Evolutionary conservation across 2,113 vertebrate genomes (phyloP), one percentile per base, ranked within the genome.

Genomic region (Bettongia penicillata): DNA sequence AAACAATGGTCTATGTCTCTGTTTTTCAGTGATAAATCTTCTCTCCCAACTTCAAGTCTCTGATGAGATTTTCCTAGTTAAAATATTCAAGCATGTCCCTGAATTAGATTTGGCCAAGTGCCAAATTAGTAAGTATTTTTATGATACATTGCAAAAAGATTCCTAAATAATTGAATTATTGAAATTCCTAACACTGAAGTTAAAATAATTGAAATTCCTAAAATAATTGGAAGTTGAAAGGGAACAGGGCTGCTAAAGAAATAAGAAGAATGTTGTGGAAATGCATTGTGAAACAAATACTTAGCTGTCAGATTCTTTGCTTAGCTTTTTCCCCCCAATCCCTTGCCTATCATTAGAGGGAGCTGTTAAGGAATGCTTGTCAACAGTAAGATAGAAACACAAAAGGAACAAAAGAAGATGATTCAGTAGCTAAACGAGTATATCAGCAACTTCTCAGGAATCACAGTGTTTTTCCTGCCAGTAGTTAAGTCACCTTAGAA

Each of bases 321-420:
- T 90, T 96, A 95, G 55, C 90, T 97, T 52, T 95, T 95, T 84
- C 91, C 93, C 61, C 92, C 61, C 9, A 57, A 94, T 96, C 97
- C 97, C 95, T 95, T 92, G 93, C 91, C 96, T 96, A 92, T 97
- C 97, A 94, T 97, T 97, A 94, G 57, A 96, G 95, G 94, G 96
- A 98, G 97, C 92, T 97, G 97, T 98, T 97, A 98, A 84, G 95
- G 96, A 97, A 90, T 61, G 52, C 50, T 96, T 92, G 47, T 61
- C 96, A 95, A 96, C 91, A 96, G 96, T 43, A 95, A 90, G 31
- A n/a, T 84, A 89, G 92, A 95, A 95, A 96, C 61, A 96, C 90
- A 98, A 94, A 94, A 57, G 50, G 48, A 93, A 77, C 43, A 68
- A 93, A 97, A 97, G 92, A 48, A 96, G 48, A 92, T 92, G 37